These are phyloP conservation scores for Alcedo quadribrachys DNA, from an alignment of 2,797 vertebrate genomes.

Conservation along the genomic window DNA sequence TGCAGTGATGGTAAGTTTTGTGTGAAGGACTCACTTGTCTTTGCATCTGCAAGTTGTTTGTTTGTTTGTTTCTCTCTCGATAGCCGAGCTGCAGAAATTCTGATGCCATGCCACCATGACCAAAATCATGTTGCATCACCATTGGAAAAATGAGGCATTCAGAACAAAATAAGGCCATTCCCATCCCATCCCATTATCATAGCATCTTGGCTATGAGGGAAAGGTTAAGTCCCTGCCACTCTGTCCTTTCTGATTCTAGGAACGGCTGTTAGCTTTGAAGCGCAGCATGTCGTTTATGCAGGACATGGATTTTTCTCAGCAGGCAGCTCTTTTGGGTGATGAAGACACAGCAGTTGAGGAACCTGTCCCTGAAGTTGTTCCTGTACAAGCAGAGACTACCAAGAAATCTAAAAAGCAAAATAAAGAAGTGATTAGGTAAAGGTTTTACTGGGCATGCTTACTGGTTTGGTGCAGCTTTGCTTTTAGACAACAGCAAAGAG, in stretches of 20 bases:
- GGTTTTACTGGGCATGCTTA: background rate
- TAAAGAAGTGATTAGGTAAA: slow-evolving; percentile 93
- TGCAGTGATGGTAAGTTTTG: slow-evolving; percentile 41
- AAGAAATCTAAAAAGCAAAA: slow-evolving; percentile 96
- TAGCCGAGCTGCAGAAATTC: slow-evolving; percentile 63
- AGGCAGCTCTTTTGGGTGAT: slow-evolving; percentile 95
- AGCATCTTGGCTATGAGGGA: slow-evolving; percentile 77
- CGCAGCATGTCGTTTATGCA: slow-evolving; percentile 99
- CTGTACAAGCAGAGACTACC: slow-evolving; percentile 88
- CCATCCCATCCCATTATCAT: slow-evolving; percentile 76
- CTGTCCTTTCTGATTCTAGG: slow-evolving; percentile 88
- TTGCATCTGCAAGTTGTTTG: slow-evolving; percentile 41
- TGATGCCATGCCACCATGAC: slow-evolving; percentile 66
- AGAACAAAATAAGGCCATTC: slow-evolving; percentile 74
- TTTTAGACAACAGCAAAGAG: background rate
- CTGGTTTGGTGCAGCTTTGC: background rate
- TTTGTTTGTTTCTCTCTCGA: slow-evolving; percentile 67
- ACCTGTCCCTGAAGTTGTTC: slow-evolving; percentile 88
- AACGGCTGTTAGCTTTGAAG: slow-evolving; percentile 97
- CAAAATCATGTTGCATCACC: slow-evolving; percentile 65
- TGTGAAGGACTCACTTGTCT: slow-evolving; percentile 11
- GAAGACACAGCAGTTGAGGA: slow-evolving; percentile 89
- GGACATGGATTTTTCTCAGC: slow-evolving; percentile 98
- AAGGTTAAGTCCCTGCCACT: slow-evolving; percentile 81
- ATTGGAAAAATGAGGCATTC: slow-evolving; percentile 64